Conservation (phyloP, 2,113 vertebrate genomes). For the Marmota flaviventris region DNA sequence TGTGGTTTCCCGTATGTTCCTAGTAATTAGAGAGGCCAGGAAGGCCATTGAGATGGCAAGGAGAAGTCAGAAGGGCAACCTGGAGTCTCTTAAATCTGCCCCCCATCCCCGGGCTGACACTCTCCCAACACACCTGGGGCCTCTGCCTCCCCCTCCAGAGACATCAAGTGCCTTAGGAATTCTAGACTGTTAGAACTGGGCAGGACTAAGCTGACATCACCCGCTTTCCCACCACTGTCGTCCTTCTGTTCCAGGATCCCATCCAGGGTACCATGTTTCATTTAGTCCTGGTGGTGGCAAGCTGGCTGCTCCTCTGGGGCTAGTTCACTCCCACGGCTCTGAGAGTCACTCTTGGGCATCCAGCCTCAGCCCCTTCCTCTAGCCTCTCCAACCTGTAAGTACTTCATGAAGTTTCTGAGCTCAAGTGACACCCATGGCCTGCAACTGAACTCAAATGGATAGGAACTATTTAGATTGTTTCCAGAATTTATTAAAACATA, state of each 20-base stretch:
- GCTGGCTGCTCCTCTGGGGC: neutral
- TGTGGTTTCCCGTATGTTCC: neutral
- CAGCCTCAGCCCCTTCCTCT: neutral
- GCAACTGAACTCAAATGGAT: neutral
- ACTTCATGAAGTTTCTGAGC: neutral
- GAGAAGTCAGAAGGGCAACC: neutral
- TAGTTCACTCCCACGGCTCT: neutral
- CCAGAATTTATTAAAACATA: neutral
- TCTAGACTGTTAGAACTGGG: neutral
- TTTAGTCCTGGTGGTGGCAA: neutral
- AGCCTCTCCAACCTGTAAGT: neutral
- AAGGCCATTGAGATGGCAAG: neutral
- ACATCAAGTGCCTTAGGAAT: neutral
- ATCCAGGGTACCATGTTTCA: neutral
- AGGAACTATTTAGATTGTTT: neutral
- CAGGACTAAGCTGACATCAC: neutral
- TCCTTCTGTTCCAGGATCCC: neutral
- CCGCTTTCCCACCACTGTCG: neutral
- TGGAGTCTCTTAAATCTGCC: neutral
- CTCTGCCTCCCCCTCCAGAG: neutral
- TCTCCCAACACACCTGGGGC: neutral
- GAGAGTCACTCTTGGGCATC: neutral
- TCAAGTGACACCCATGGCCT: neutral
- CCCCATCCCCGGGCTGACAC: no score
- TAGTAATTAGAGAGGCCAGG: conserved; percentile 60